A percentile compares a stretch with the other conserved stretches of the same genome.
Evolutionary conservation across 2,113 vertebrate species (phyloP).

Genomic region (Petroica traversi): DNA sequence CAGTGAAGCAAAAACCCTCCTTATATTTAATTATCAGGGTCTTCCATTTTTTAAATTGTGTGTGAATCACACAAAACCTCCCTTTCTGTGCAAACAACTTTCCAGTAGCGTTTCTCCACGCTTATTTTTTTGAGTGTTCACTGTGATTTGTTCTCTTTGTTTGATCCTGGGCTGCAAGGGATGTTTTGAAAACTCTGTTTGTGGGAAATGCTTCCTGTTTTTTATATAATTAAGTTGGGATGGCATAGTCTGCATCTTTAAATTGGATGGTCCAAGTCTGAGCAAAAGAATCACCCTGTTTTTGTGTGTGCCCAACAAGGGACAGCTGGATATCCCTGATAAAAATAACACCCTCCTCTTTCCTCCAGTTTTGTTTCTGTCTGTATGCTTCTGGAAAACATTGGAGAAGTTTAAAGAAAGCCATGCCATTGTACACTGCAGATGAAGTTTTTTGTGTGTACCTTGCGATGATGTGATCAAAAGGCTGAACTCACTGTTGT

Average conservation of each 20-base stretch:
- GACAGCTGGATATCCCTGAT: not conserved
- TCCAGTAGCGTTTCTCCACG: not conserved
- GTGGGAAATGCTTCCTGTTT: not conserved
- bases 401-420: not conserved
- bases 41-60: not conserved
- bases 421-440: not conserved
- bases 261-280: not conserved
- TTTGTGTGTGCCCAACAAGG: not conserved
- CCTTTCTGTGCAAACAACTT: not conserved
- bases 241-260: not conserved
- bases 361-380: not conserved
- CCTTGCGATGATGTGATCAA: not conserved
- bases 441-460: not conserved
- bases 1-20: conserved; percentile 11
- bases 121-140: rapidly evolving
- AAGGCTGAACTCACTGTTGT: not conserved
- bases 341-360: not conserved
- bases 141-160: not conserved
- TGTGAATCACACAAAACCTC: not conserved
- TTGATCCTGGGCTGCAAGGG: not conserved
- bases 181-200: not conserved
- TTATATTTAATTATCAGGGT: not conserved
- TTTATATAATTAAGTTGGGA: not conserved
- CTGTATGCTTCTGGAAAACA: not conserved
- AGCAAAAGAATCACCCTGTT: not conserved